A percentile compares a stretch with the other conserved stretches of the same genome.
phyloP scores from a whole-genome alignment of 2,797 vertebrate species.

The Petrocephalus schoutedeni region DNA sequence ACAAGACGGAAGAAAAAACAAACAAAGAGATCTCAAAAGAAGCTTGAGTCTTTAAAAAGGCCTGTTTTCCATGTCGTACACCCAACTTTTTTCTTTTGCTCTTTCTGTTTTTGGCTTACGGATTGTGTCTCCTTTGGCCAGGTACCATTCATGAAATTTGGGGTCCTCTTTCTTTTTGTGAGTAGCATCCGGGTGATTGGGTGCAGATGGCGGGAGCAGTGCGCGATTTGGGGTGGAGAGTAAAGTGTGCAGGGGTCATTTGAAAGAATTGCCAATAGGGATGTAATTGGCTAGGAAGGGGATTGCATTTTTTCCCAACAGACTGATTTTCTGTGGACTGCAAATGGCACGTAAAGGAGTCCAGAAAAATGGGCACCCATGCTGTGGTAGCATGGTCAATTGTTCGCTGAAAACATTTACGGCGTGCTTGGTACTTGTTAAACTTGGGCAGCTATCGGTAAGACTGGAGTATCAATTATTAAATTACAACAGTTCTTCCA shows the following conservation, averaged over 20 bases:
- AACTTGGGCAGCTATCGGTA: neutral
- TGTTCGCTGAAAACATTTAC: slow-evolving; percentile 6
- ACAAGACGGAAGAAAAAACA: slow-evolving; percentile 24
- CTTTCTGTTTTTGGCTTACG: slow-evolving; percentile 42
- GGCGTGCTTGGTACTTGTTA: neutral
- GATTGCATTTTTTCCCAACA: slow-evolving; percentile 21
- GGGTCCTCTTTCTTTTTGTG: slow-evolving; percentile 46
- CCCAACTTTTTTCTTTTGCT: slow-evolving; percentile 56
- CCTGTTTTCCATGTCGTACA: slow-evolving; percentile 36
- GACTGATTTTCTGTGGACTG: neutral
- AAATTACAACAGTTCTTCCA: neutral
- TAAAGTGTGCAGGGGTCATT: slow-evolving; percentile 40
- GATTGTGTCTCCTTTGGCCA: slow-evolving; percentile 65
- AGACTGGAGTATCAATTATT: neutral
- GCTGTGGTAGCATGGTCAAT: slow-evolving; percentile 2
- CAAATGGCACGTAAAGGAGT: neutral
- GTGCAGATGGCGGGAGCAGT: slow-evolving; percentile 65
- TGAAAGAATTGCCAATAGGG: slow-evolving; percentile 43
- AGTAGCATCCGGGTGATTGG: slow-evolving; percentile 61
- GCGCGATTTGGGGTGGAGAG: slow-evolving; percentile 43
- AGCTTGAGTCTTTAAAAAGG: slow-evolving; percentile 23
- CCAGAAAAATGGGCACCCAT: neutral
- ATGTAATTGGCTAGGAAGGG: slow-evolving; percentile 24
- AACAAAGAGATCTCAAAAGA: slow-evolving; percentile 2
- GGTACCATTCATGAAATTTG: slow-evolving; percentile 61